Evolutionary conservation across 2,797 vertebrate species (phyloP), one percentile per base, ranked within the genome.

Genomic region (Echeneis naucrates): DNA sequence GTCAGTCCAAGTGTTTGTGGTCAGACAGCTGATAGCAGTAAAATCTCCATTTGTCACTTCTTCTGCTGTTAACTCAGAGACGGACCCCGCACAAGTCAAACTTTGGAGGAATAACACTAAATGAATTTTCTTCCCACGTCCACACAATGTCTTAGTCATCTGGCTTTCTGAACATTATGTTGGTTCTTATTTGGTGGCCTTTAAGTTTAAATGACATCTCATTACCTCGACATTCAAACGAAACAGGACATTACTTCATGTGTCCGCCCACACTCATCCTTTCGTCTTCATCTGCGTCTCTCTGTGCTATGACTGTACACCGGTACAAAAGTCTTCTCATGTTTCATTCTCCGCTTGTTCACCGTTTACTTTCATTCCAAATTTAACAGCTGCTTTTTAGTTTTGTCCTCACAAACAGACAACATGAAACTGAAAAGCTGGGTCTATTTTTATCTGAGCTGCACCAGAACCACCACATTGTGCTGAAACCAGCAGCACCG

Each of bases 311-410:
- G 57, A 54, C 5, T 33, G 51, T 45, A 21, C 53, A 30, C 13
- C 44, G 23, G 19, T 14, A 56, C 23, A 52, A 32, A 73, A 71
- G 65, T 71, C 51, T 70, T 26, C 37, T 54, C 59, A 54, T 45
- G 38, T 52, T 57, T 17, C 13, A 35, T 40, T 62, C 19, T 16
- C 50, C 37, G n/a, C 32, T 21, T 2, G 14, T 42, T 47, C 24
- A 57, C 68, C 66, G 58, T 40, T 47, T 9, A 8, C 47, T 55
- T 51, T 68, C 0, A 59, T 53, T 58, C 19, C 30, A 33, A 42
- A 13, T 33, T 42, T 12, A 10, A 33, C 10, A 30, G n/a, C 26
- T 13, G 5, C 14, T 26, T 19, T 66, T 66, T 2, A 17, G 4
- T 14, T 50, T n/a, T 30, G 4, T 57, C 19, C 10, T 9, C 6